Evolutionary conservation across 1,140 invertebrate genomes (phyloP), one percentile per base, ranked within the genome.

Genomic region (Copidosoma floridanum): DNA sequence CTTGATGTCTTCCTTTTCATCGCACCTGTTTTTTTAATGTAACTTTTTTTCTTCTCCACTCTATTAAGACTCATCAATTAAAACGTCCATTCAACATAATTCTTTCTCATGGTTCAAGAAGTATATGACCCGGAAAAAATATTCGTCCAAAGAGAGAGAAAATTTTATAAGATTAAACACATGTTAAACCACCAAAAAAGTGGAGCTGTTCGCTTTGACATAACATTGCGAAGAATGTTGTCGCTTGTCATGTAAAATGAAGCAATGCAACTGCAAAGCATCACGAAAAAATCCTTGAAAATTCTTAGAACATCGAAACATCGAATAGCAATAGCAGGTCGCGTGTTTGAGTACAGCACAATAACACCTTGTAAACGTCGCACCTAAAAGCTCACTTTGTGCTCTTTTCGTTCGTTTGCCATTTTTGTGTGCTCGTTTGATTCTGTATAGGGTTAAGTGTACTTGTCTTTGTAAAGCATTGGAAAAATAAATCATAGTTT

Each of bases 311-410:
- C n/a, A n/a, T n/a, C n/a, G n/a, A n/a, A n/a, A n/a, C n/a, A n/a
- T n/a, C 27, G 47, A 32, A 12, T 12, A 8, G 6, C 12, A 32
- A 32, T 32, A 29, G 2, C 35, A 50, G 26, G 35, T 32, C 37
- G 44, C 24, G 52, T 16, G 52, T 44, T 51, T 44, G 58, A 50
- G 52, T 55, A 48, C 52, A n/a, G n/a, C n/a, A 26, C 57, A 62
- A 62, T 62, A 62, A 62, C 53, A 62, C 46, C 60, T 62, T 53
- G 47, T 62, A 57, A 62, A 62, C 35, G 40, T 57, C 47, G 60
- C 24, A 35, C 46, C 51, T 61, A 35, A 29, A 24, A 41, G 23
- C 41, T 41, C 26, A 46, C 47, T 43, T 51, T 29, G 23, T 16
- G 14, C 35, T 48, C 12, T 32, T 29, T 16, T 12, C 29, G 29